Conservation (phyloP, 2,113 vertebrate genomes). For the Rhinolophus ferrumequinum region DNA sequence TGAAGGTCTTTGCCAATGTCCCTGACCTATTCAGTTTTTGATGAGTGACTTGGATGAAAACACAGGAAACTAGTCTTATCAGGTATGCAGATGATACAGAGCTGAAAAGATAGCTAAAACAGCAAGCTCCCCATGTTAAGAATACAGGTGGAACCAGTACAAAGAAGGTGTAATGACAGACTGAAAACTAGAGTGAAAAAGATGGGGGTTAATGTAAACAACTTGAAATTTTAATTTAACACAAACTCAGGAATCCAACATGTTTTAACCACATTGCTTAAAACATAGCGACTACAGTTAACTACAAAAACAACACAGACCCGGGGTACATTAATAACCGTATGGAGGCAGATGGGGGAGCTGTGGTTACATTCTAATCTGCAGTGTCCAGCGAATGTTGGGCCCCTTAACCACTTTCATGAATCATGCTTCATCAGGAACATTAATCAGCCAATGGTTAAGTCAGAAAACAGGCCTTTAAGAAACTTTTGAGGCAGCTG, state of each 20-base stretch:
- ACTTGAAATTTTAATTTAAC: background rate
- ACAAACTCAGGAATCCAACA: background rate
- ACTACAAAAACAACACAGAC: background rate
- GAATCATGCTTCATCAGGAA: background rate
- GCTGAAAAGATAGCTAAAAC: background rate
- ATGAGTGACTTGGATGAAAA: constrained; percentile 54
- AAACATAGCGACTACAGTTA: background rate
- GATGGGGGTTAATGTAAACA: background rate
- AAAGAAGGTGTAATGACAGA: background rate
- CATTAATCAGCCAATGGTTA: background rate
- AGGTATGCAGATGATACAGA: background rate
- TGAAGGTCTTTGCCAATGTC: constrained; percentile 34
- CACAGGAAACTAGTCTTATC: constrained; percentile 2
- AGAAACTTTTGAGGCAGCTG: background rate
- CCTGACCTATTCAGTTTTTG: constrained; percentile 60
- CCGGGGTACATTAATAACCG: background rate
- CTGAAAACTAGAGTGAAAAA: background rate
- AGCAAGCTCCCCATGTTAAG: background rate
- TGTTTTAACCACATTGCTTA: background rate
- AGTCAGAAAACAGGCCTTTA: background rate
- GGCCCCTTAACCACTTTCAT: background rate
- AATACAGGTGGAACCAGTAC: background rate
- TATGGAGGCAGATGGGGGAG: background rate
- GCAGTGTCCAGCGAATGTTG: background rate
- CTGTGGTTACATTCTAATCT: background rate